phyloP scores from a whole-genome alignment of 2,113 vertebrate species.

The Neodontobutis hainanensis region DNA sequence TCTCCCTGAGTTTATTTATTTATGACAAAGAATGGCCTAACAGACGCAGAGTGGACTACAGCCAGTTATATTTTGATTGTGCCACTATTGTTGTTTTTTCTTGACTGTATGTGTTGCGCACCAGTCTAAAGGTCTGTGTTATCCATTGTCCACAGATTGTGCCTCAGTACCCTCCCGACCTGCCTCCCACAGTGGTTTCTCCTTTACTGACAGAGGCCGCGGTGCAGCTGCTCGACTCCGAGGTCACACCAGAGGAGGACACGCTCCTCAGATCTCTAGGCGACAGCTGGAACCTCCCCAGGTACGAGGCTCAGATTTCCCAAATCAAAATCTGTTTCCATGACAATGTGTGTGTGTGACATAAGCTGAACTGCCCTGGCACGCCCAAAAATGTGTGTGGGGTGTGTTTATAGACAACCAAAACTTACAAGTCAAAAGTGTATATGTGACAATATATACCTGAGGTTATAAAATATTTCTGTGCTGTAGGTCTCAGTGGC shows the following conservation, averaged over 20 bases:
- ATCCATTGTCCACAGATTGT: slow-evolving; percentile 59
- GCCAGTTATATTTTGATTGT: no score
- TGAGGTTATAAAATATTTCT: background rate
- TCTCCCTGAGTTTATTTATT: no score
- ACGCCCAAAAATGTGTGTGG: no score
- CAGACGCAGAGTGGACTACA: no score
- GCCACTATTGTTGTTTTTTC: background rate
- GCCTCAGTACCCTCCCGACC: slow-evolving; percentile 60
- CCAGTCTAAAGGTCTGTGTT: background rate
- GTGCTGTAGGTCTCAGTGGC: slow-evolving; percentile 72
- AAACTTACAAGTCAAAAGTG: background rate
- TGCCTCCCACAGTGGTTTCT: slow-evolving; percentile 69
- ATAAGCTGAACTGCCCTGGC: no score
- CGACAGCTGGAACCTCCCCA: slow-evolving; percentile 76
- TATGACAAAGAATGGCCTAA: no score
- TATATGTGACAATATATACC: background rate
- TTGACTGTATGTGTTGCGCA: background rate
- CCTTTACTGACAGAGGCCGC: slow-evolving; percentile 82
- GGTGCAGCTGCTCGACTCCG: slow-evolving; percentile 72
- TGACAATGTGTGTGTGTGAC: no score
- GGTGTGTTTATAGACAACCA: background rate
- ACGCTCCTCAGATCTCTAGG: slow-evolving; percentile 80
- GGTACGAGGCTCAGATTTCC: slow-evolving; percentile 61
- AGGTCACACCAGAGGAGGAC: slow-evolving; percentile 59
- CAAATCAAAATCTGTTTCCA: background rate